Evolutionary conservation across 2,888 invertebrate genomes (phyloP), one percentile per base, ranked within the genome.

Genomic region (Eupeodes luniger): DNA sequence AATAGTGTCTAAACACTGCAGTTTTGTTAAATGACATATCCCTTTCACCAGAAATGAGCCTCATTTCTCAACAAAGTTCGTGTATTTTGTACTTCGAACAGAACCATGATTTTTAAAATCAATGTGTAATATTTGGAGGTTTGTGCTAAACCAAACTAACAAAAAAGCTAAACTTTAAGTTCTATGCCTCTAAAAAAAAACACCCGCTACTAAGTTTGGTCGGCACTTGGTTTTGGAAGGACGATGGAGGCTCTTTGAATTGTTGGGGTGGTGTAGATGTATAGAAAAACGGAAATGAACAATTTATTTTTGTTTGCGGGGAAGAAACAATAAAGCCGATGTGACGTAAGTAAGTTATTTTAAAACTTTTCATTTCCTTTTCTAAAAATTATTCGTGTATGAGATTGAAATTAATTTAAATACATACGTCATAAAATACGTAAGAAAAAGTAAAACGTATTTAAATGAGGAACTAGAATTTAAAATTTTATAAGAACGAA

Each of bases 331-430:
- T 10, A 55, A 55, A 70, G 53, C 53, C 36, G 34, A 16, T 53
- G 14, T 53, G 67, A 69, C 67, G 67, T 36, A 69, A 53, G 67
- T 69, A 36, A 51, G n/a, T 49, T 67, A 51, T 67, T 67, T 67
- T 51, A 67, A 67, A 51, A 34, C 51, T 51, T 51, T 51, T 16
- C 36, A 53, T 69, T 69, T 11, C 12, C 67, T n/a, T 67, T 19
- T 69, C 40, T 51, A 9, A 36, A 67, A 66, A 51, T 34, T 9
- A 11, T 2, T 51, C 36, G 51, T n/a, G 36, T 10, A 49, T n/a
- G 67, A 16, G 5, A 16, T 53, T 36, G 67, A 69, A 69, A 36
- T 69, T 11, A 69, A 53, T 53, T 69, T 1, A 34, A 69, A 19
- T 19, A 19, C 19, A 19, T 19, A 49, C 10, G 51, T 51, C 51